phyloP scores from a whole-genome alignment of 2,797 vertebrate species.

The Rhinoraja longicauda region DNA sequence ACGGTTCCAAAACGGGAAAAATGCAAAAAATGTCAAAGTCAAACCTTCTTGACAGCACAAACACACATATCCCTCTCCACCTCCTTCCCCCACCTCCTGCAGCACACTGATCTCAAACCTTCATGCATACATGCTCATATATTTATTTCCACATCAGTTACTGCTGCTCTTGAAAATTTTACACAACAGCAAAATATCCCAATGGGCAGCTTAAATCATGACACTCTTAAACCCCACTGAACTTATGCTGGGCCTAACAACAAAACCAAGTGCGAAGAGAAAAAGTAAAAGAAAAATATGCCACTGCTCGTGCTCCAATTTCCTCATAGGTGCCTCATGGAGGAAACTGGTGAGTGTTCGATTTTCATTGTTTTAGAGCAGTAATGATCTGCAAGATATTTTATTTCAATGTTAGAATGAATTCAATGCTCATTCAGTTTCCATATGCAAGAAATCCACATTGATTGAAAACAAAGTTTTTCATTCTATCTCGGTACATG shows the following conservation, averaged over 20 bases:
- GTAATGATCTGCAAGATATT: neutral
- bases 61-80: neutral
- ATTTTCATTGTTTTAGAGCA: too few species aligned
- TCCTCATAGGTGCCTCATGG: neutral
- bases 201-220: neutral
- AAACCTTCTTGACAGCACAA: neutral
- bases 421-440: neutral
- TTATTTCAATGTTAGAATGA: neutral
- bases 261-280: neutral
- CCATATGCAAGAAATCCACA: neutral
- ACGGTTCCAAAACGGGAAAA: neutral
- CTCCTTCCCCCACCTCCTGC: neutral
- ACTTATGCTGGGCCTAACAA: neutral
- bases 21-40: neutral
- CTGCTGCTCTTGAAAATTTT: neutral
- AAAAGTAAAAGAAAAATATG: too few species aligned
- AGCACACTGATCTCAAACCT: neutral
- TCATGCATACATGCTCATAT: neutral
- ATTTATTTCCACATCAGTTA: neutral
- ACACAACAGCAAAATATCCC: neutral
- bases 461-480: too few species aligned
- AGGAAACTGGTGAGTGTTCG: neutral
- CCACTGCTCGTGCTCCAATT: neutral
- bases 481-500: too few species aligned
- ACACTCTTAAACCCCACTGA: neutral